phyloP scores from a whole-genome alignment of 2,797 vertebrate species.

The Sparus aurata region DNA sequence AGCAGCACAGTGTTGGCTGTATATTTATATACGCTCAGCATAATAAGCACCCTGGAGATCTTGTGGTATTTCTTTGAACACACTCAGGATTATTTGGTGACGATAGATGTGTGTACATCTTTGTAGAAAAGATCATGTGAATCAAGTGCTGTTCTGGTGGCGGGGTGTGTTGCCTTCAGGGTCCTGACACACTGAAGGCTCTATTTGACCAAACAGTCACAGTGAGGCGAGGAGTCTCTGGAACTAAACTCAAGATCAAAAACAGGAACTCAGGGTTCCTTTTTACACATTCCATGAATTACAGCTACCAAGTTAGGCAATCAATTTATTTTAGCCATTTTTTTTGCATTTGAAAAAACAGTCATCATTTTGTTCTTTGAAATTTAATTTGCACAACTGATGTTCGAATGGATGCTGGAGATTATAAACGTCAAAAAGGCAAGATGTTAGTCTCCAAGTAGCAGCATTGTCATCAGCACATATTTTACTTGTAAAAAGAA shows the following conservation, averaged over 20 bases:
- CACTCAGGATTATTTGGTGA: slow-evolving; percentile 6
- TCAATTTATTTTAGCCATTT: neutral
- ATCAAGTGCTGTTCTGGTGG: slow-evolving; percentile 18
- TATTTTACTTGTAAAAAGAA: neutral
- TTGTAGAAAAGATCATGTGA: slow-evolving; percentile 37
- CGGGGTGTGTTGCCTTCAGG: neutral
- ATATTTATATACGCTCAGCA: slow-evolving; percentile 35
- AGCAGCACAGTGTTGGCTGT: slow-evolving; percentile 49
- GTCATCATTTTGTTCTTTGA: neutral
- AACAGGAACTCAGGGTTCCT: neutral
- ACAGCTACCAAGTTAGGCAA: neutral
- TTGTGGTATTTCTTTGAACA: slow-evolving; percentile 32
- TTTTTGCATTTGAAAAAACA: slow-evolving; percentile 23
- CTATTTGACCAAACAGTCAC: slow-evolving; percentile 2
- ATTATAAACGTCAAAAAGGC: neutral
- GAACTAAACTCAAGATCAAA: neutral
- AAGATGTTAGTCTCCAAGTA: neutral
- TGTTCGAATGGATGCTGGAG: neutral
- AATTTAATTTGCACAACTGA: neutral
- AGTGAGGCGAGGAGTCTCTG: neutral
- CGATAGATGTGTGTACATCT: slow-evolving; percentile 1
- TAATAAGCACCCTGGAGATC: slow-evolving; percentile 51
- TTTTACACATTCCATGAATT: neutral
- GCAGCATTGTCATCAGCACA: neutral
- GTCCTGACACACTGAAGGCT: neutral